A percentile compares a stretch with the other conserved stretches of the same genome.
Conservation (phyloP, 2,113 vertebrate species). For the Euleptes europaea region DNA sequence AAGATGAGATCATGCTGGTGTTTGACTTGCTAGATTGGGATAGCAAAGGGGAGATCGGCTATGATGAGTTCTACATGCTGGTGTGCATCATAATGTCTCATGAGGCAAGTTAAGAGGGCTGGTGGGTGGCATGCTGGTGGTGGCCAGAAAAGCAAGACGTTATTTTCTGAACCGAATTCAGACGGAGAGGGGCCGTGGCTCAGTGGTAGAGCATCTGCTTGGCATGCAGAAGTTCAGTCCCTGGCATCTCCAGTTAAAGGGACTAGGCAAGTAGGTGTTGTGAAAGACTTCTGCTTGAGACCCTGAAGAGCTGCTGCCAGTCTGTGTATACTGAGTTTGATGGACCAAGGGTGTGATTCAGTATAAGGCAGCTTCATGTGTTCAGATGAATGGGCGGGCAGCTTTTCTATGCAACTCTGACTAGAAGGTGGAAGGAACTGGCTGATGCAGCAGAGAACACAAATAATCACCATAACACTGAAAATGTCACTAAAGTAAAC, state of each 20-base stretch:
- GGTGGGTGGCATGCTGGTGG: background rate
- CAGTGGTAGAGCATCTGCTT: too few relatives aligned
- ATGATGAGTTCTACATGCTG: constrained; percentile 61
- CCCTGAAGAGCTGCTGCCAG: too few relatives aligned
- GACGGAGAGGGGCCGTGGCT: too few relatives aligned
- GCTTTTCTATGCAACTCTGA: background rate
- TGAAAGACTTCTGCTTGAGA: too few relatives aligned
- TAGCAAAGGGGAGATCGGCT: constrained; percentile 37
- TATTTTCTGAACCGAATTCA: fast-evolving
- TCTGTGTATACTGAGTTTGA: too few relatives aligned
- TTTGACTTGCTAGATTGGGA: constrained; percentile 65
- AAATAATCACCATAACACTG: background rate
- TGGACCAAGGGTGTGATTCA: too few relatives aligned
- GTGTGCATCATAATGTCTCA: constrained; percentile 62
- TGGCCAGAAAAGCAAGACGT: background rate
- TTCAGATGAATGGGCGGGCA: background rate
- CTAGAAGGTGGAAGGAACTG: background rate
- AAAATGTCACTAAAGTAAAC: background rate
- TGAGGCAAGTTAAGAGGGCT: constrained; percentile 19
- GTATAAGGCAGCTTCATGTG: too few relatives aligned
- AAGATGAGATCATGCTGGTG: constrained; percentile 50
- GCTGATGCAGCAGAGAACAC: background rate
- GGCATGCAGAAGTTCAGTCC: too few relatives aligned
- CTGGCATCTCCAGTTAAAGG: too few relatives aligned
- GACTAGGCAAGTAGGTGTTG: too few relatives aligned